Conservation (phyloP, 2,888 invertebrate species). For the Suillia variegata region DNA sequence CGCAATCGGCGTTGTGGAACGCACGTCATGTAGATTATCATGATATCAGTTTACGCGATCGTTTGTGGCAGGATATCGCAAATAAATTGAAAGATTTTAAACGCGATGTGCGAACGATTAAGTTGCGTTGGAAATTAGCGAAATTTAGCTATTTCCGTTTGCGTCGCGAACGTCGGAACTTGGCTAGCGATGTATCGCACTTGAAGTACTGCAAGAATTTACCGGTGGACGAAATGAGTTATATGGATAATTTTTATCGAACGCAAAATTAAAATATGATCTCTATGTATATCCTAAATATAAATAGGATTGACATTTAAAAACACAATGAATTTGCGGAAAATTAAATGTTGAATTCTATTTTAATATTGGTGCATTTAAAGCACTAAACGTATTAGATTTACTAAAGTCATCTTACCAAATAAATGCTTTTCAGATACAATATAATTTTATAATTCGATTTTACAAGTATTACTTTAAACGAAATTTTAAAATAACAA, state of each 20-base stretch:
- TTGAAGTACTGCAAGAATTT: slow-evolving; percentile 45
- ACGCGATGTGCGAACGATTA: slow-evolving; percentile 45
- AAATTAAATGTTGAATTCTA: no score
- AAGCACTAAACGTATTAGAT: no score
- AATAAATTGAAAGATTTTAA: slow-evolving; percentile 42
- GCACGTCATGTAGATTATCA: slow-evolving; percentile 40
- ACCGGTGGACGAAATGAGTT: slow-evolving; percentile 49
- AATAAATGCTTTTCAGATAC: no score
- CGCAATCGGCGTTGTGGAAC: slow-evolving; percentile 51
- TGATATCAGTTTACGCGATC: slow-evolving; percentile 45
- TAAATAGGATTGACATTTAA: no score
- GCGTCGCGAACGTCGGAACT: slow-evolving; percentile 42
- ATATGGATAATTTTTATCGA: slow-evolving; percentile 41
- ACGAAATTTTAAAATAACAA: no score
- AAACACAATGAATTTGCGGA: no score
- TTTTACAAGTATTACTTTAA: no score
- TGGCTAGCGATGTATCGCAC: slow-evolving; percentile 37
- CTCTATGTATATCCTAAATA: no score
- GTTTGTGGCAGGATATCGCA: slow-evolving; percentile 47
- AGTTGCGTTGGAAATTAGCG: slow-evolving; percentile 54
- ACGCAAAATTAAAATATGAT: no score
- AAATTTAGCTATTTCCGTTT: slow-evolving; percentile 51
- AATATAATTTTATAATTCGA: no score
- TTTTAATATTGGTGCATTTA: no score
- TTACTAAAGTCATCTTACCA: no score